Evolutionary conservation across 2,113 vertebrate species (phyloP).

Genomic region (Conger conger): DNA sequence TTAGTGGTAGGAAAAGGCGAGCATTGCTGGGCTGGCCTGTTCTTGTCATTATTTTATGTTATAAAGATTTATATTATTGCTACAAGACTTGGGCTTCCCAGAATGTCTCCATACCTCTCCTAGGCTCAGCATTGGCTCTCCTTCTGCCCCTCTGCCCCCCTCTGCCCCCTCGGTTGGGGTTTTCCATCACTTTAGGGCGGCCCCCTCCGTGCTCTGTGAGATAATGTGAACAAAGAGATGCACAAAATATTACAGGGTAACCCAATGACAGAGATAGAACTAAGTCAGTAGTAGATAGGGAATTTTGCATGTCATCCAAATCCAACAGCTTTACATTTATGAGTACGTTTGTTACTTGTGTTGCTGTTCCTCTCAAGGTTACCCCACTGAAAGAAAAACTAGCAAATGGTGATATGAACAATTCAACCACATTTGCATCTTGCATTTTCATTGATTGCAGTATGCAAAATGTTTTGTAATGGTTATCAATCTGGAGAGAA

Average conservation of each 20-base stretch:
- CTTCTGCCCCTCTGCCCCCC: constrained; percentile 26
- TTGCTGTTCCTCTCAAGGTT: neutral
- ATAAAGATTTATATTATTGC: too few species aligned
- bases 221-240: neutral
- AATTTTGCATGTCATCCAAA: neutral
- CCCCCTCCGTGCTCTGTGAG: neutral
- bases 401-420: neutral
- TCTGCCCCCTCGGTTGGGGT: constrained; percentile 17
- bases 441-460: neutral
- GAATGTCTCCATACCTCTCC: constrained; percentile 36
- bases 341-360: neutral
- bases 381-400: neutral
- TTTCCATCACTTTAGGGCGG: constrained; percentile 27
- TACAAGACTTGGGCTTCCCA: neutral
- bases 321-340: neutral
- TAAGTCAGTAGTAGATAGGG: neutral
- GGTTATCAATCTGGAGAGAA: neutral
- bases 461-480: neutral
- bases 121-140: constrained; percentile 18
- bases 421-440: neutral
- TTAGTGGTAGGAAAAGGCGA: too few species aligned
- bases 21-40: too few species aligned
- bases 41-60: too few species aligned
- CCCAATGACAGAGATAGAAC: neutral
- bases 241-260: neutral